Evolutionary conservation across 1,140 invertebrate genomes (phyloP), one percentile per base, ranked within the genome.

Genomic region (Leptinotarsa undecemlineata): DNA sequence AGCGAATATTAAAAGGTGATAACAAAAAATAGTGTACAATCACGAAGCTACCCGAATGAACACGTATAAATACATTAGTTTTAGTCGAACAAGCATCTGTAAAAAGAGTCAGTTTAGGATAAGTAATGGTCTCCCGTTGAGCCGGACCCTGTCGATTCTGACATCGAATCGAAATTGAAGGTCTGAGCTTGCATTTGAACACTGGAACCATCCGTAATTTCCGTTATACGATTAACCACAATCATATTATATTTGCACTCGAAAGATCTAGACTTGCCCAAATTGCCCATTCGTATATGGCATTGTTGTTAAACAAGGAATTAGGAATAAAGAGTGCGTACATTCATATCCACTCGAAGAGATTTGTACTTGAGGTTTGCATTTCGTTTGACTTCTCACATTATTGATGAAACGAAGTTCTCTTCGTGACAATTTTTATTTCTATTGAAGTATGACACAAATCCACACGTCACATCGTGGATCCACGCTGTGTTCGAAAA

Each of bases 201-300:
- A 81, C 75, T 83, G 81, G 82, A 81, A 81, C 82, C 83, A 83
- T 78, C 80, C 76, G 75, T 71, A 72, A 80, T 83, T 83, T 83
- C 80, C 81, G 80, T 83, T 82, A 83, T 82, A 79, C 81, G 83
- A 84, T 84, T 83, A 82, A 83, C 83, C 83, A 80, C 82, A 84
- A 84, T 84, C 83, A 79, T 81, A 83, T 84, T 84, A 84, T 80
- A 74, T 76, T 70, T 78, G 82, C 79, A 78, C 78, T 74, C 75
- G 73, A 68, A 75, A 75, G 74, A 75, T 74, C 69, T 72, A 73
- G 76, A 74, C 75, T 33, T 68, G 71, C 73, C 72, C 63, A 67
- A 33, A 64, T 64, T 76, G 74, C 74, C 77, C 74, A 74, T 74
- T 42, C 72, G 66, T 70, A 78, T 74, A 70, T 62, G 21, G 64